These are phyloP conservation scores for Athene cunicularia DNA, from an alignment of 2,113 vertebrate genomes.

Conservation along the genomic window DNA sequence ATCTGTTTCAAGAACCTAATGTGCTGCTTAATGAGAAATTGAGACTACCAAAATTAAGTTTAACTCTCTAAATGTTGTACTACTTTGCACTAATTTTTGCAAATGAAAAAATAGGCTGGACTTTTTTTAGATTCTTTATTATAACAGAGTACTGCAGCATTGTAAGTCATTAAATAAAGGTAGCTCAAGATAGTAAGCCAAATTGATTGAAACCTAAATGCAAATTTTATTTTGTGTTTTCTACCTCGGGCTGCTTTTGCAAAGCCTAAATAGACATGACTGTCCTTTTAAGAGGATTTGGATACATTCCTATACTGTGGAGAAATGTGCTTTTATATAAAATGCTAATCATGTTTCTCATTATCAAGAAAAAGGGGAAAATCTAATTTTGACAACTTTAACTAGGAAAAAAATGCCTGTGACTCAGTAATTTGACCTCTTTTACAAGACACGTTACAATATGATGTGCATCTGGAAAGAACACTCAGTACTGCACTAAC, in stretches of 20 bases:
- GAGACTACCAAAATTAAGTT: background rate
- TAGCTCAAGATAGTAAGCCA: background rate
- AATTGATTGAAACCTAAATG: background rate
- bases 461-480: slow-evolving; percentile 53
- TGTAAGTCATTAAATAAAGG: background rate
- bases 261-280: background rate
- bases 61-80: background rate
- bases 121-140: background rate
- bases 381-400: slow-evolving; percentile 62
- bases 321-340: background rate
- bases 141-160: background rate
- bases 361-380: slow-evolving; percentile 22
- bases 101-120: background rate
- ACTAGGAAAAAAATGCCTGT: slow-evolving; percentile 28
- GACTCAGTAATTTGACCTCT: slow-evolving; percentile 35
- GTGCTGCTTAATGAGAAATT: background rate
- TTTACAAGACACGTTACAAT: slow-evolving; percentile 21
- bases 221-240: background rate
- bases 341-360: slow-evolving; percentile 22
- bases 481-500: background rate
- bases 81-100: background rate
- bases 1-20: background rate
- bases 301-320: background rate
- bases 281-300: background rate
- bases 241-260: background rate